These are phyloP conservation scores for Atherinomorus stipes DNA, from an alignment of 2,113 vertebrate genomes.

Conservation along the genomic window DNA sequence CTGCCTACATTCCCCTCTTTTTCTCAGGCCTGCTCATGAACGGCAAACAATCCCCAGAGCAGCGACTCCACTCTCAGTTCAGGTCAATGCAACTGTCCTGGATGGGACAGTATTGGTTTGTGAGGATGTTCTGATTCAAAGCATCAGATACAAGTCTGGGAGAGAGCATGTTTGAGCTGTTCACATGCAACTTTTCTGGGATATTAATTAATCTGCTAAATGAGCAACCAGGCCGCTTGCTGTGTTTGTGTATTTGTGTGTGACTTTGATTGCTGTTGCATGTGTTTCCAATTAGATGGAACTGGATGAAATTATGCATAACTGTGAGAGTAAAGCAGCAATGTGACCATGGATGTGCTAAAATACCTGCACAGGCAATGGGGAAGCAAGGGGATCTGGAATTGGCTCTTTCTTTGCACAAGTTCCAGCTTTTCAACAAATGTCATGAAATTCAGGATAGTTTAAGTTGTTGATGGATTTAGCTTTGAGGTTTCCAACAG, in stretches of 20 bases:
- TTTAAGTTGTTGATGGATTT: no score
- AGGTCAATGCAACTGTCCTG: slow-evolving; percentile 40
- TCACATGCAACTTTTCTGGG: slow-evolving; percentile 34
- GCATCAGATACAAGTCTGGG: background rate
- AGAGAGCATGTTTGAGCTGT: background rate
- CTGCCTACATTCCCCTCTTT: slow-evolving; percentile 53
- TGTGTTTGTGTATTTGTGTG: slow-evolving; percentile 36
- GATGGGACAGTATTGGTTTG: slow-evolving; percentile 56
- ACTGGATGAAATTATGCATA: slow-evolving; percentile 9
- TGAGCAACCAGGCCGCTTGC: slow-evolving; percentile 22
- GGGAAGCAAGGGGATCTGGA: no score
- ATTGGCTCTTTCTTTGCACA: no score
- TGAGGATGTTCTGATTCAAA: slow-evolving; percentile 61
- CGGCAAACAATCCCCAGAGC: slow-evolving; percentile 59
- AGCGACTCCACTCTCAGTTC: slow-evolving; percentile 26
- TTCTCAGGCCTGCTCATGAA: slow-evolving; percentile 55
- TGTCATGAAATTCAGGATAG: no score
- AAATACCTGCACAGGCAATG: no score
- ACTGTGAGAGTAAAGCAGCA: background rate
- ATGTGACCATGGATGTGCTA: background rate
- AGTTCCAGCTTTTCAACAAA: background rate
- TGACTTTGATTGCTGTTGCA: slow-evolving; percentile 7
- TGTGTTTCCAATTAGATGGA: slow-evolving; percentile 41
- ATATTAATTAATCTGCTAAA: slow-evolving; percentile 58
- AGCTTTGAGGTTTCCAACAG: no score